Percentiles rank a stretch among this genome's conserved stretches.
phyloP scores from a whole-genome alignment of 2,888 invertebrate species.

The Entomobrya proxima region DNA sequence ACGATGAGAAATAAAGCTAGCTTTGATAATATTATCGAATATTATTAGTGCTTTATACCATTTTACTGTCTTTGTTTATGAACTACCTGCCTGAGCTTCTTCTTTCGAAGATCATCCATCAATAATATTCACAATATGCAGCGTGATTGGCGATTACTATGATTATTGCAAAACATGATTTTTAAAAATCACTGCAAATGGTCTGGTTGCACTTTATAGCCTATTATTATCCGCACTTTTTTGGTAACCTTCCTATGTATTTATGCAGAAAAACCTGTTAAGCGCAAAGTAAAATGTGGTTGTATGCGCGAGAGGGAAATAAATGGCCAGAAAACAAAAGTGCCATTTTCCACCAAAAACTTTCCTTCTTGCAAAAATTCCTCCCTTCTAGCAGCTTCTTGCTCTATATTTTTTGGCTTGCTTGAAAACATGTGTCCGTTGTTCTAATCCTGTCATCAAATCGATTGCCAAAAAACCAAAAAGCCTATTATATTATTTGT shows the following conservation, averaged over 20 bases:
- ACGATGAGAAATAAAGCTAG: neutral
- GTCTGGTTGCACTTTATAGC: neutral
- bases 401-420: conserved; percentile 9
- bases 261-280: neutral
- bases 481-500: neutral
- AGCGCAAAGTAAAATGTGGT: neutral
- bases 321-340: neutral
- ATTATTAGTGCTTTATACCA: neutral
- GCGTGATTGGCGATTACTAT: too few species aligned
- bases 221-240: neutral
- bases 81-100: neutral
- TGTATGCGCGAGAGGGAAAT: neutral
- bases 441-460: conserved; percentile 26
- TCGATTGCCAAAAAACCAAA: conserved; percentile 10
- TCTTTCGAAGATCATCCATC: neutral
- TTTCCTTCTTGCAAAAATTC: conserved; percentile 9
- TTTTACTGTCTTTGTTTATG: neutral
- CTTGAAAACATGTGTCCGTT: conserved; percentile 12
- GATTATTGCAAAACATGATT: too few species aligned
- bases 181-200: too few species aligned
- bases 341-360: conserved; percentile 2
- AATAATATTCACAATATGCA: too few species aligned
- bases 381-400: neutral
- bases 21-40: conserved; percentile 4
- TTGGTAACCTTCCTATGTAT: neutral